phyloP scores from a whole-genome alignment of 2,888 invertebrate genomes.

The Amaurobius ferox region DNA sequence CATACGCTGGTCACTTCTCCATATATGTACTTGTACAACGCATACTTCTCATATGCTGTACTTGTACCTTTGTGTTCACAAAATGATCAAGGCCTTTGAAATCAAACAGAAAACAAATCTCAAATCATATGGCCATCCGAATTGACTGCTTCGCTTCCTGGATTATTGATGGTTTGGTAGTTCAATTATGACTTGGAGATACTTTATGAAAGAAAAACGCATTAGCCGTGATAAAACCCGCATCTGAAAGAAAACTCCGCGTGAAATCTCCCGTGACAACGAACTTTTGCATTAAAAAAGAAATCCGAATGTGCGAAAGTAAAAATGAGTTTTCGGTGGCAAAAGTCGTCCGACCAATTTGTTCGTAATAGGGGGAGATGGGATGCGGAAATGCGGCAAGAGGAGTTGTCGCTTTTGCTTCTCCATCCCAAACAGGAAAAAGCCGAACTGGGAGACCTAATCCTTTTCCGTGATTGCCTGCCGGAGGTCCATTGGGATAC shows the following conservation, averaged over 20 bases:
- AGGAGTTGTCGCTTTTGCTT: conserved; percentile 12
- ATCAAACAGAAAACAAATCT: too few relatives aligned
- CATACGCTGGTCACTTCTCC: too few relatives aligned
- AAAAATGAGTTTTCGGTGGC: conserved; percentile 38
- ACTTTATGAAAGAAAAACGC: too few relatives aligned
- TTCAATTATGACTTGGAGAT: too few relatives aligned
- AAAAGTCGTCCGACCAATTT: conserved; percentile 27
- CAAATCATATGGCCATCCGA: too few relatives aligned
- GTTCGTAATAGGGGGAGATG: conserved; percentile 32
- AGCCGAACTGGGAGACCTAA: conserved; percentile 27
- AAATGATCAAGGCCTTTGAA: too few relatives aligned
- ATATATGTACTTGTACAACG: too few relatives aligned
- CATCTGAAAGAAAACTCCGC: background rate
- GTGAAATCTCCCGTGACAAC: conserved; percentile 9
- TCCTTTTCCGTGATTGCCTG: conserved; percentile 51
- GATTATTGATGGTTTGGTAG: too few relatives aligned
- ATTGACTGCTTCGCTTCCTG: too few relatives aligned
- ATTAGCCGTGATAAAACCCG: too few relatives aligned
- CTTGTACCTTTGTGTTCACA: too few relatives aligned
- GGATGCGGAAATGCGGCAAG: conserved; percentile 26
- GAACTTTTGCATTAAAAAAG: background rate
- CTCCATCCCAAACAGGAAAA: conserved; percentile 38
- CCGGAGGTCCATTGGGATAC: conserved; percentile 13
- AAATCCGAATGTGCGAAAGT: background rate
- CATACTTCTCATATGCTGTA: too few relatives aligned